Evolutionary conservation across 2,888 invertebrate species (phyloP), one percentile per base, ranked within the genome.

Genomic region (Suillia variegata): DNA sequence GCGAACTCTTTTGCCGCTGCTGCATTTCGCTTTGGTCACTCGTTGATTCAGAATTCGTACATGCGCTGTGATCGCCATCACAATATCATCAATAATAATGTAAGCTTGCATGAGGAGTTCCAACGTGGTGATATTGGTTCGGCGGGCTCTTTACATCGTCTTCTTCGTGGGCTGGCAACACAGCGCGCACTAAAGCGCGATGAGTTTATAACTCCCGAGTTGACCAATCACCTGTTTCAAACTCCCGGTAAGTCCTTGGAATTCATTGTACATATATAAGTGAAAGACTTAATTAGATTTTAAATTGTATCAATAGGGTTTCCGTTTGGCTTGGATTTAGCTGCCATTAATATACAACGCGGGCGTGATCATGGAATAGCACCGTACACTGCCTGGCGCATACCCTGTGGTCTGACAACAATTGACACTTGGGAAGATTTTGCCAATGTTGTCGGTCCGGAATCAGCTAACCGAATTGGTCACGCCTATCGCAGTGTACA

Each of bases 311-410:
- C 65, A 2, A 76, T 81, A 65, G 84, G 84, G 10, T 87, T 88
- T 61, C 85, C 86, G 20, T 92, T 91, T 69, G 92, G 95, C 0
- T 88, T 95, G 85, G 95, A 95, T 76, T 83, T 95, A 59, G 93
- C 93, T 0, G 91, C 95, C 0, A 89, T 95, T 56, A 95, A 95
- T 71, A 91, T 95, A 34, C 94, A 95, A 78, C 83, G 91, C 55
- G 95, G 93, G 0, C 85, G 95, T 26, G 95, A 95, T 77, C 95
- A 95, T 75, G 95, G 95, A 1, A 84, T 94, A 0, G 89, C 93
- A 0, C 85, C 91, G 0, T 95, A 94, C 75, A 89, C 90, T 0
- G 79, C 87, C 0, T 95, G 92, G 92, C 85, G 93, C 31, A 86
- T 88, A 63, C 91, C 92, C 0, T 94, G 94, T 74, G 91, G 92